Percentiles rank a stretch among this genome's conserved stretches.
phyloP scores from a whole-genome alignment of 2,888 invertebrate species.

The Hylaea fasciaria region DNA sequence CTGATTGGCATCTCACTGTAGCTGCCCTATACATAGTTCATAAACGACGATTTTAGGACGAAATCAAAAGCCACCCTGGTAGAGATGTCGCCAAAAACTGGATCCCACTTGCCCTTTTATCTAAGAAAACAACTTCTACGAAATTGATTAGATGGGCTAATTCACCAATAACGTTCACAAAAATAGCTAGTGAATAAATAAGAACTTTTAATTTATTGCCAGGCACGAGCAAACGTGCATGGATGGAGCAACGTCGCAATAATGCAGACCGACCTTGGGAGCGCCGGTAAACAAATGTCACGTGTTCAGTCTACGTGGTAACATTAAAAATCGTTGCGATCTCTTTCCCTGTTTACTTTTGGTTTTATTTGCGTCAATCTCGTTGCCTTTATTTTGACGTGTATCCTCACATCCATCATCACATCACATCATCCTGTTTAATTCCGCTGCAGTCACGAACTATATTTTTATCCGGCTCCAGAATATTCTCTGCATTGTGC shows the following conservation, averaged over 20 bases:
- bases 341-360: conserved; percentile 39
- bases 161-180: not conserved
- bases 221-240: conserved; percentile 52
- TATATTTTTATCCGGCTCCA: no score
- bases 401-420: not conserved
- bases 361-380: conserved; percentile 38
- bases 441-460: no score
- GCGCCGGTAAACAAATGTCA: conserved; percentile 75
- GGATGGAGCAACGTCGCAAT: conserved; percentile 73
- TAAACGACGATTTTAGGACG: no score
- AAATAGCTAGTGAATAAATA: conserved; percentile 4
- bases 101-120: no score
- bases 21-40: no score
- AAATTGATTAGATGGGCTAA: not conserved
- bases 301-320: conserved; percentile 56
- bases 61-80: no score
- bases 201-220: conserved; percentile 27
- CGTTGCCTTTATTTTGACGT: not conserved
- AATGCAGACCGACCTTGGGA: conserved; percentile 73
- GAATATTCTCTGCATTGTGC: no score
- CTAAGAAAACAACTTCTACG: no score
- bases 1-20: no score
- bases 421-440: no score
- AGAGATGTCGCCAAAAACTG: no score
- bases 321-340: conserved; percentile 55